Base-by-base conservation (phyloP, 2,797 vertebrate species). In the Poeciliopsis gracilis region DNA sequence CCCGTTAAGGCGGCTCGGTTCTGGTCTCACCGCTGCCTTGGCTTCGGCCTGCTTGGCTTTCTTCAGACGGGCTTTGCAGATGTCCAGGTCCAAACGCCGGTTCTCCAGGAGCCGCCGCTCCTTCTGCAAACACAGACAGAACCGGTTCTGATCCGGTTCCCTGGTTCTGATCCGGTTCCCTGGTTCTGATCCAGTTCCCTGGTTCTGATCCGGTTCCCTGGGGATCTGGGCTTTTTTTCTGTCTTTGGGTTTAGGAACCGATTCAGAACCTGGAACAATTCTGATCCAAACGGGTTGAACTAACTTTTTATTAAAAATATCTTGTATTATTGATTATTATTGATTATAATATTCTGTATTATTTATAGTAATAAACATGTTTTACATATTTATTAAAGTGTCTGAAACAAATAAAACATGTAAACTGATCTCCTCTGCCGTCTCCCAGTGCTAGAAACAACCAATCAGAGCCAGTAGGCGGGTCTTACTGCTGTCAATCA, bases 1-100 rank as follows among this genome's bases (percentile, higher is more conserved):
- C 11, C 20, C 23, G 13, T 4, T 55, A 11, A 4, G 9, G 47
- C 16, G 23, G 51, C 51, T 25, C 23, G 23, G 51, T 10, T 55
- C 51, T 51, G 49, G 53, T 75, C 93, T 96, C 95, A 99, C 98
- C 89, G 97, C 95, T 80, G 98, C 97, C 93, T 98, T 99, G 59
- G 97, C 97, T 85, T 99, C 98, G 0, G 98, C 97, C 4, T 95
- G 95, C 90, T 98, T 99, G 72, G 98, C 97, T 81, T 99, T 99
- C 93, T 97, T 99, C 90, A 99, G 33, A 2, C 98, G 94, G 0
- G 98, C 97, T 90, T 99, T 99, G 95, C 97, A 97, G 89, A 97
- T 97, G 1, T 99, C 98, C 49, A 99, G 93, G 76, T 99, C 98
- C 75, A 99, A 95, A 0, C 98, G 96, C 0, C 97, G 96, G 89